Evolutionary conservation across 2,888 invertebrate species (phyloP).

Genomic region (Callyntrura sp.): DNA sequence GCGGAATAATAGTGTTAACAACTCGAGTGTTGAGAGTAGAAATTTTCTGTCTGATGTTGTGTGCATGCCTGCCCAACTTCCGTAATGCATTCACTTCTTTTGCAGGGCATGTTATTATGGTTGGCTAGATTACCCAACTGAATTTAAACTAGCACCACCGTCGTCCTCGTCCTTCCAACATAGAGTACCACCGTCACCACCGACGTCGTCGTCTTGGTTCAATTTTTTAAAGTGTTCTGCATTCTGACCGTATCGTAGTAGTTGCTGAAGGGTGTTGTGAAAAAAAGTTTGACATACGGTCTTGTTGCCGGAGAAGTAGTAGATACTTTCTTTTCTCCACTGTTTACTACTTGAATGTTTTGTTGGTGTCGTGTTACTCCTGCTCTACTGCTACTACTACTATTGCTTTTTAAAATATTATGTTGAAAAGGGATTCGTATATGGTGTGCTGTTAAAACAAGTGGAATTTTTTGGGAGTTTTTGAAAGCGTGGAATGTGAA

Average conservation of each 20-base stretch:
- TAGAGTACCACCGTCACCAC: slow-evolving; percentile 17
- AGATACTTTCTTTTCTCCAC: slow-evolving; percentile 33
- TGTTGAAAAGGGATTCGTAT: slow-evolving; percentile 51
- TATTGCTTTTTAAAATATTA: slow-evolving; percentile 37
- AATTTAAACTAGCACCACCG: slow-evolving; percentile 22
- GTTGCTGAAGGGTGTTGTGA: slow-evolving; percentile 48
- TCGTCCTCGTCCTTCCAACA: not conserved
- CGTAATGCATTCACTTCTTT: not conserved
- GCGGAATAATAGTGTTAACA: slow-evolving; percentile 47
- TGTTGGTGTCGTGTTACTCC: slow-evolving; percentile 45
- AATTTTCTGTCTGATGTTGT: not conserved
- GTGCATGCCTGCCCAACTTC: not conserved
- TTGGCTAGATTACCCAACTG: slow-evolving; percentile 41
- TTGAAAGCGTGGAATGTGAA: slow-evolving; percentile 69
- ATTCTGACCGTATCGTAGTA: slow-evolving; percentile 62
- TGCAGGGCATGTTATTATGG: slow-evolving; percentile 40
- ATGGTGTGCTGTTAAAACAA: slow-evolving; percentile 51
- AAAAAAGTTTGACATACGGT: slow-evolving; percentile 75
- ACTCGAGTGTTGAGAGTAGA: not conserved
- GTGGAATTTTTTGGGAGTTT: slow-evolving; percentile 65
- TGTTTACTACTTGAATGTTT: slow-evolving; percentile 24
- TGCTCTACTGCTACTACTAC: not conserved
- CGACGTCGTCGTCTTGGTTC: slow-evolving; percentile 27
- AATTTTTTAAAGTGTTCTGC: slow-evolving; percentile 55
- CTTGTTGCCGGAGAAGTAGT: not conserved